Conservation (phyloP, 2,797 vertebrate species). For the Hypotaenidia philippensis region DNA sequence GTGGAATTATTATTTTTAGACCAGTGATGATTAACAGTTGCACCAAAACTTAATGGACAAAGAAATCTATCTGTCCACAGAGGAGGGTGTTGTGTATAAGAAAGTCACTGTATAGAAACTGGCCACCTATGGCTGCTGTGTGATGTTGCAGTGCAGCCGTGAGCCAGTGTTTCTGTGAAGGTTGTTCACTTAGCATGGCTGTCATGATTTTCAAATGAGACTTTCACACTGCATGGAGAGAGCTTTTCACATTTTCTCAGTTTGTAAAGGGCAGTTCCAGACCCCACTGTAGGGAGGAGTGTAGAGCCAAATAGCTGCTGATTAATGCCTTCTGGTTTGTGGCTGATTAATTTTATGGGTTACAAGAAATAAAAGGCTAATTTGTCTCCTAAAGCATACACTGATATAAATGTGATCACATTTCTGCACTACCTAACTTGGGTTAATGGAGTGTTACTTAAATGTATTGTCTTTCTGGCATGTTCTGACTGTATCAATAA, state of each 20-base stretch:
- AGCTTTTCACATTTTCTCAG: not conserved
- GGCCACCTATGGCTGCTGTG: not conserved
- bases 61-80: not conserved
- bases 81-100: not conserved
- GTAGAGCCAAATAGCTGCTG: not conserved
- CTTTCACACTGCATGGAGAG: not conserved
- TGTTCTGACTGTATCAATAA: not conserved
- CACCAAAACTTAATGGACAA: not conserved
- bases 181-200: not conserved
- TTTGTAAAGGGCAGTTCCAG: not conserved
- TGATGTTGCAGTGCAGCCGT: not conserved
- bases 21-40: not conserved
- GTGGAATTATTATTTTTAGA: not conserved
- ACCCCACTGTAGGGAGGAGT: not conserved
- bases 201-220: not conserved
- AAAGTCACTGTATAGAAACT: not conserved
- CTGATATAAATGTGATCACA: conserved; percentile 28
- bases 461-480: not conserved
- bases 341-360: conserved; percentile 20
- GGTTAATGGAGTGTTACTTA: conserved; percentile 21
- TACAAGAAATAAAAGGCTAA: conserved; percentile 22
- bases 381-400: conserved; percentile 27
- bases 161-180: not conserved
- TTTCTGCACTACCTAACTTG: not conserved
- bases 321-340: conserved; percentile 13